phyloP scores from a whole-genome alignment of 1,140 invertebrate species.

The Matsumurasca onukii region DNA sequence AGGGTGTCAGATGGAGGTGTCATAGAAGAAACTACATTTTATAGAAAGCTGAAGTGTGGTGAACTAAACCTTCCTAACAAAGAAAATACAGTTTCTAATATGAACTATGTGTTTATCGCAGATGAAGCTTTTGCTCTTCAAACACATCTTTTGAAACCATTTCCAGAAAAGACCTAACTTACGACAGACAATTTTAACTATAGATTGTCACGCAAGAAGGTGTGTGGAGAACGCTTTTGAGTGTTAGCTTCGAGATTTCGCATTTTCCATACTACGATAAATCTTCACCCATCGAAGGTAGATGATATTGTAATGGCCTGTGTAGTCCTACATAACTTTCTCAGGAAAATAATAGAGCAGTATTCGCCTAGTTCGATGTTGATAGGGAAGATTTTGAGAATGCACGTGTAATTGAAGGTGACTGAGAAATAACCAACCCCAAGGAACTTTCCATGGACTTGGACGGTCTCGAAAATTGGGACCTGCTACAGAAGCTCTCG shows the following conservation, averaged over 20 bases:
- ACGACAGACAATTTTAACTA: slow-evolving; percentile 38
- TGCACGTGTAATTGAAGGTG: slow-evolving; percentile 1
- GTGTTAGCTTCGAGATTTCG: not conserved
- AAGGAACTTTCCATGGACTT: slow-evolving; percentile 17
- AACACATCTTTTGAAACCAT: slow-evolving; percentile 48
- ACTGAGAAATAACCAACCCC: slow-evolving; percentile 22
- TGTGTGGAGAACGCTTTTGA: slow-evolving; percentile 29
- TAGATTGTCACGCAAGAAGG: slow-evolving; percentile 3
- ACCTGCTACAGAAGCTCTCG: slow-evolving; percentile 21
- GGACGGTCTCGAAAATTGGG: not conserved
- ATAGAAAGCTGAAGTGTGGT: slow-evolving; percentile 42
- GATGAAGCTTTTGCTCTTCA: slow-evolving; percentile 48
- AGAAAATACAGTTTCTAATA: slow-evolving; percentile 21
- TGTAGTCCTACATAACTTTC: slow-evolving; percentile 27
- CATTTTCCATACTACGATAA: not conserved
- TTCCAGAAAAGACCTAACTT: slow-evolving; percentile 41
- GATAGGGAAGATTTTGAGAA: slow-evolving; percentile 27
- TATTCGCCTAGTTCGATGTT: slow-evolving; percentile 27
- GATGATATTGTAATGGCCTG: slow-evolving; percentile 33
- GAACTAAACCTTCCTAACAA: slow-evolving; percentile 44
- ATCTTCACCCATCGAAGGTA: no score
- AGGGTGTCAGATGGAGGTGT: slow-evolving; percentile 48
- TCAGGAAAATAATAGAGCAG: slow-evolving; percentile 20
- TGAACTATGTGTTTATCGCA: slow-evolving; percentile 49
- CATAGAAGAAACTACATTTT: slow-evolving; percentile 44